Conservation (phyloP, 2,797 vertebrate genomes). For the Graptemys geographica region DNA sequence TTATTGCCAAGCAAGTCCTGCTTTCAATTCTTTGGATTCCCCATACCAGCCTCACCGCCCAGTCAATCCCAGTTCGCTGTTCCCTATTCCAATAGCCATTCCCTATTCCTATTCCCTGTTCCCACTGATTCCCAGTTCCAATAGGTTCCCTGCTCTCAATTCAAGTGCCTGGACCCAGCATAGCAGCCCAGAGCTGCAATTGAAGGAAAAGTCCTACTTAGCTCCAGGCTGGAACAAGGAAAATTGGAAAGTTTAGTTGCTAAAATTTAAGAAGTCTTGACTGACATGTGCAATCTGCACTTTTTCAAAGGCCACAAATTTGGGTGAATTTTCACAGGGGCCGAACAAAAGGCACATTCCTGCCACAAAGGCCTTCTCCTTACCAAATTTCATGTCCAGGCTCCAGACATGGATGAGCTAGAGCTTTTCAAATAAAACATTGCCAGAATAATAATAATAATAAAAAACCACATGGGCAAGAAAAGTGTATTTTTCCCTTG, state of each 20-base stretch:
- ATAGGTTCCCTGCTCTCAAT: background rate
- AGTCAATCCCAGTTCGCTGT: too few species aligned
- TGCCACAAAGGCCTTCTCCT: constrained; percentile 9
- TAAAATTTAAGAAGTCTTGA: background rate
- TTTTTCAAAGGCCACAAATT: background rate
- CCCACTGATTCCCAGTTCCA: too few species aligned
- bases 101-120: too few species aligned
- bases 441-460: background rate
- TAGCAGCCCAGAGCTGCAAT: background rate
- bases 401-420: background rate
- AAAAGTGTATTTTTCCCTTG: background rate
- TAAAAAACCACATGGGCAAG: background rate
- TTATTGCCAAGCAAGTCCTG: too few species aligned
- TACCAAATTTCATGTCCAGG: constrained; percentile 47
- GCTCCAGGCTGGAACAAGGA: background rate
- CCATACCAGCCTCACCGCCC: too few species aligned
- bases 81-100: too few species aligned
- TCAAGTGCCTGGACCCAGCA: background rate
- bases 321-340: constrained; percentile 30
- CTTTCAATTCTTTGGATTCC: too few species aligned
- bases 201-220: background rate
- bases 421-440: background rate
- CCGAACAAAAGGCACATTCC: constrained; percentile 36
- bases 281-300: background rate
- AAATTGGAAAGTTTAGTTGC: background rate